Percentiles rank a stretch among this genome's conserved stretches.
These are phyloP conservation scores for Bombyx mandarina DNA, from an alignment of 1,140 invertebrate genomes.

Conservation along the genomic window DNA sequence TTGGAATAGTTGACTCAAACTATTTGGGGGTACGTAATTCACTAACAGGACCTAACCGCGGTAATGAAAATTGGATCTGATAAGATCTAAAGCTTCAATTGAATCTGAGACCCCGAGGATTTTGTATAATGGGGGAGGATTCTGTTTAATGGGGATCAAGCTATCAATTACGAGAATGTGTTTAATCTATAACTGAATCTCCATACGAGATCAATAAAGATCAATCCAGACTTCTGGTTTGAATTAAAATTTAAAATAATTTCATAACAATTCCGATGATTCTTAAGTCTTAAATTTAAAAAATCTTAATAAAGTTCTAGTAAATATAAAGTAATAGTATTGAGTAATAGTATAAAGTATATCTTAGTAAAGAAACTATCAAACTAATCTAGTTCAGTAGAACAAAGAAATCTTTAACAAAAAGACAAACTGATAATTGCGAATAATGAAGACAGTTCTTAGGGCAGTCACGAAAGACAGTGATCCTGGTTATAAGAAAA, in stretches of 20 bases:
- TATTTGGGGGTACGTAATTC: constrained; percentile 16
- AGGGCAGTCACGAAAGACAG: not conserved
- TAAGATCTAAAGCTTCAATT: constrained; percentile 8
- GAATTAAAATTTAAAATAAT: not conserved
- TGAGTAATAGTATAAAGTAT: too few relatives aligned
- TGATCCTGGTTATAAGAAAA: constrained; percentile 1
- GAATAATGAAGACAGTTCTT: not conserved
- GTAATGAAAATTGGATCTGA: constrained; percentile 15
- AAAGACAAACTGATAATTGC: not conserved
- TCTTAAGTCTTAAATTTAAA: not conserved
- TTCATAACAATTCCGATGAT: not conserved
- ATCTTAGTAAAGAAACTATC: too few relatives aligned
- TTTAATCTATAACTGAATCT: not conserved
- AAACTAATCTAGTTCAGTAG: too few relatives aligned
- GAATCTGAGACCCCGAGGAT: constrained; percentile 3
- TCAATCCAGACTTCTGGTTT: not conserved
- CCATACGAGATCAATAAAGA: not conserved
- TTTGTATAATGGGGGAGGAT: not conserved
- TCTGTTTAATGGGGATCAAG: constrained; percentile 2
- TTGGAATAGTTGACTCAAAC: constrained; percentile 28
- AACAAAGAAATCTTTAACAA: too few relatives aligned
- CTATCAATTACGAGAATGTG: constrained; percentile 3
- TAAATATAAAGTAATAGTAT: too few relatives aligned
- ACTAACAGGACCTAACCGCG: constrained; percentile 24
- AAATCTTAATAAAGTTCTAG: not conserved